Base-by-base conservation (phyloP, 2,113 vertebrate species). In the Capreolus pygargus region DNA sequence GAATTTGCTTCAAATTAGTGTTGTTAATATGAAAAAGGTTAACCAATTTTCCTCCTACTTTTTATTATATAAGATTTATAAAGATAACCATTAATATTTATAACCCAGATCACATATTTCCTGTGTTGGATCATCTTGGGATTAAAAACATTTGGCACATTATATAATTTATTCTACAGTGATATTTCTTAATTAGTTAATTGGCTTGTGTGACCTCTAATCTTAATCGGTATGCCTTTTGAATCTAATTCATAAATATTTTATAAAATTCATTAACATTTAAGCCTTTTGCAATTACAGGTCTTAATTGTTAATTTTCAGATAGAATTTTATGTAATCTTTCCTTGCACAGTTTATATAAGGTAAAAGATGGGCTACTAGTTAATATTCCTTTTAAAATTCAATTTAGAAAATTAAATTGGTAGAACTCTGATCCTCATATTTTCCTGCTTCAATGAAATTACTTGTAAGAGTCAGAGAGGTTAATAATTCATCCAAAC, bases 261-360 rank as follows among this genome's bases (percentile, higher is more conserved):
- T 86, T 96, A 95, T 74, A 23, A 93, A 85, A 47, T 96, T 85
- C 76, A 96, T 97, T 97, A 97, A 88, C 50, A 95, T 96, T 95
- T 97, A 93, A 85, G 10, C 25, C 21, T 33, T 92, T 92, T 88
- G 7, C 28, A 97, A 79, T 93, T 74, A 96, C 0, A 4, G 1
- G 10, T 78, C 10, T 91, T 61, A 97, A 43, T 81, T 36, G 92
- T 39, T 88, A 94, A 76, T 91, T 82, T 97, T 97, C 36, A n/a
- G 30, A 45, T 21, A 83, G 39, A 12, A 82, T 25, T 50, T 96
- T 55, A 91, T 91, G 8, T n/a, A 79, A 61, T 82, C 10, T 79
- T 88, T 76, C 61, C n/a, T 92, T 30, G 27, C n/a, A 88, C 10
- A 61, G 30, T 45, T 94, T 47, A 94, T 45, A 2, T 79, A 55